Evolutionary conservation across 2,888 invertebrate species (phyloP).

Genomic region (Dasysyrphus tricinctus): DNA sequence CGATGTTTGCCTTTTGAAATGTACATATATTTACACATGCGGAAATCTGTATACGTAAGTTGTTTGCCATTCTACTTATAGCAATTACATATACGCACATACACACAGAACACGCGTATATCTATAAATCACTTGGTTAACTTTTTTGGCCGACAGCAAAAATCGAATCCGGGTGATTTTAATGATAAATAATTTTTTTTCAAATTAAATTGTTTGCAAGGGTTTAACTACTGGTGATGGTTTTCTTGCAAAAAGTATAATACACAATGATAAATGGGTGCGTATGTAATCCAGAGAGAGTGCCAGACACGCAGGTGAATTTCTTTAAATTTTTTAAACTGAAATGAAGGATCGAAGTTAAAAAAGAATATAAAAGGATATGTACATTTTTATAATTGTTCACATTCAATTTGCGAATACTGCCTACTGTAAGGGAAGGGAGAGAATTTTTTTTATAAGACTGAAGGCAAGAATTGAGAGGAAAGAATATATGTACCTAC

Average conservation of each 20-base stretch:
- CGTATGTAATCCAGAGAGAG: neutral
- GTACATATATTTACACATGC: neutral
- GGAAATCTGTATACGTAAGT: conserved; percentile 20
- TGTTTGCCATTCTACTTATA: neutral
- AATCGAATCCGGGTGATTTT: conserved; percentile 21
- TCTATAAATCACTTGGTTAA: conserved; percentile 9
- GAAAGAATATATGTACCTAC: no score
- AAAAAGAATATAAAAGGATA: conserved; percentile 9
- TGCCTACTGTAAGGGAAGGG: neutral
- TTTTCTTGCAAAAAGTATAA: neutral
- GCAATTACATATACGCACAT: neutral
- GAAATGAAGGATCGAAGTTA: neutral
- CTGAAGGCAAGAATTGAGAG: neutral
- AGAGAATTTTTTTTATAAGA: neutral
- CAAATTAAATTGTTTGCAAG: conserved; percentile 28
- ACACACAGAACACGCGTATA: neutral
- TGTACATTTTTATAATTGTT: conserved; percentile 1
- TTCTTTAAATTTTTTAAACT: neutral
- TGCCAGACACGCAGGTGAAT: conserved; percentile 9
- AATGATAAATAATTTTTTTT: conserved; percentile 24
- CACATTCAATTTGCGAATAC: conserved; percentile 8
- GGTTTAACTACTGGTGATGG: conserved; percentile 8
- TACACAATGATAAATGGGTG: neutral
- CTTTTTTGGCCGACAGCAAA: conserved; percentile 17
- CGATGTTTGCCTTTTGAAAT: conserved; percentile 5